Conservation (phyloP, 2,797 vertebrate genomes). For the Periparus ater region DNA sequence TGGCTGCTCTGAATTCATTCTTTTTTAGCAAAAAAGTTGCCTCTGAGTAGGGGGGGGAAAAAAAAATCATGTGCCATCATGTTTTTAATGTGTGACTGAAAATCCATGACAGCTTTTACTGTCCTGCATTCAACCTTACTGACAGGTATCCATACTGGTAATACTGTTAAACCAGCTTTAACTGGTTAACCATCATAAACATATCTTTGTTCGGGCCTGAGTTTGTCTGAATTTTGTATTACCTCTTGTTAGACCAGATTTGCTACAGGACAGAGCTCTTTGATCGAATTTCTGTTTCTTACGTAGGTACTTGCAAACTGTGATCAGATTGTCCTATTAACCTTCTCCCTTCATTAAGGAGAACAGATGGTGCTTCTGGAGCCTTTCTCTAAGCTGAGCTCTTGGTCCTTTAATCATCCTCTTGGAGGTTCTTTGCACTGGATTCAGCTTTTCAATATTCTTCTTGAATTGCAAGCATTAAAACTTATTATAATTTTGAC, state of each 20-base stretch:
- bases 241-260: background rate
- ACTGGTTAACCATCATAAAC: background rate
- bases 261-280: slow-evolving; percentile 12
- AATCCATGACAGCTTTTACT: background rate
- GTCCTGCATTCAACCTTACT: background rate
- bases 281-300: background rate
- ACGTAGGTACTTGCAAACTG: slow-evolving; percentile 18
- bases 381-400: slow-evolving; percentile 28
- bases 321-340: slow-evolving; percentile 59
- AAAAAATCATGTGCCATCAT: background rate
- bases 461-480: background rate
- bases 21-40: background rate
- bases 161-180: background rate
- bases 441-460: background rate
- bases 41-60: background rate
- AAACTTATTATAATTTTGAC: background rate
- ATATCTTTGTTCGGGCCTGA: background rate
- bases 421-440: background rate
- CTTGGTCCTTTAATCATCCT: slow-evolving; percentile 41
- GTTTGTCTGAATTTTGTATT: background rate
- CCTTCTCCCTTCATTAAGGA: slow-evolving; percentile 34
- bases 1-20: background rate
- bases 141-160: background rate
- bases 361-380: slow-evolving; percentile 60
- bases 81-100: background rate